Percentiles rank a stretch among this genome's conserved stretches.
Conservation (phyloP, 2,888 invertebrate genomes). For the Carterocephalus palaemon region DNA sequence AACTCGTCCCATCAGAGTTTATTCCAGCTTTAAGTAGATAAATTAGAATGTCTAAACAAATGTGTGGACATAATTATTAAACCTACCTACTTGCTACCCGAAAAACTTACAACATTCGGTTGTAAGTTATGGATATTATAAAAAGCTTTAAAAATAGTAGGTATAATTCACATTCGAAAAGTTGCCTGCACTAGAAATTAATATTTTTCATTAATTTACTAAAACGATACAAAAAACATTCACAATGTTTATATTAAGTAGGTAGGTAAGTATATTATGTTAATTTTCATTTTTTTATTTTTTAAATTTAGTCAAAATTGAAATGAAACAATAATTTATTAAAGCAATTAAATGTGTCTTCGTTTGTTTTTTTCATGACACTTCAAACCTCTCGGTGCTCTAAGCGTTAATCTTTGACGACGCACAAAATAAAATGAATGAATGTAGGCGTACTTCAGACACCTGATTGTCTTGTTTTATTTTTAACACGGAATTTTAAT, state of each 20-base stretch:
- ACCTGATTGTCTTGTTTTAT: slow-evolving; percentile 65
- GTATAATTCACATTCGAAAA: too few relatives aligned
- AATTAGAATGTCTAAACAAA: slow-evolving; percentile 3
- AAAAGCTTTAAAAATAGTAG: too few relatives aligned
- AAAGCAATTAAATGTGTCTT: not conserved
- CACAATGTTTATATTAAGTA: too few relatives aligned
- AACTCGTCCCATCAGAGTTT: slow-evolving; percentile 17
- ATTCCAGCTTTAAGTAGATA: not conserved
- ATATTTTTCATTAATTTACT: too few relatives aligned
- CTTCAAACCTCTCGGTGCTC: slow-evolving; percentile 8
- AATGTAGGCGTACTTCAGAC: slow-evolving; percentile 67
- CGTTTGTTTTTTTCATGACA: not conserved
- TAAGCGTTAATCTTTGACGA: slow-evolving; percentile 49
- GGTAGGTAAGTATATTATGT: not conserved
- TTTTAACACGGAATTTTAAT: slow-evolving; percentile 75
- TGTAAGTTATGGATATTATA: too few relatives aligned
- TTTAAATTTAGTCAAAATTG: not conserved
- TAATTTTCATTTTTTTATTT: not conserved
- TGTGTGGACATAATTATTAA: too few relatives aligned
- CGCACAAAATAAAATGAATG: slow-evolving; percentile 67
- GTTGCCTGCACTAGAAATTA: too few relatives aligned
- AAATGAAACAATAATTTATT: not conserved
- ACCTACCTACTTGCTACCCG: too few relatives aligned
- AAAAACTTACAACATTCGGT: too few relatives aligned
- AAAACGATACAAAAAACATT: too few relatives aligned